These are phyloP conservation scores for Agapornis roseicollis DNA, from an alignment of 2,113 vertebrate genomes.

Conservation along the genomic window DNA sequence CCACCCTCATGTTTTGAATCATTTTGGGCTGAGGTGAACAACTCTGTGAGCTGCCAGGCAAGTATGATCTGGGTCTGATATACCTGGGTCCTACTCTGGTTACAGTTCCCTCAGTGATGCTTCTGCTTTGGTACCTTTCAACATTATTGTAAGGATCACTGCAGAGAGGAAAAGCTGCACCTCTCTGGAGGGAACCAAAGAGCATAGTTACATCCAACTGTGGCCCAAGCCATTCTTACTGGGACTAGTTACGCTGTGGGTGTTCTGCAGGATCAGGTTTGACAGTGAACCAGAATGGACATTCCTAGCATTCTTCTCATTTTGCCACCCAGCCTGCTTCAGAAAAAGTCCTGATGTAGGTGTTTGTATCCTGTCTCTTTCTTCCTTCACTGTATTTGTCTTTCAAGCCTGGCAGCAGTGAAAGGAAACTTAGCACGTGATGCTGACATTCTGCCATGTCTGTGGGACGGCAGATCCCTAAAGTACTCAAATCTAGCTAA, in stretches of 20 bases:
- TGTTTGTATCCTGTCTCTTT: slow-evolving; percentile 63
- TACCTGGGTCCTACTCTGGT: background rate
- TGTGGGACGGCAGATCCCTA: slow-evolving; percentile 21
- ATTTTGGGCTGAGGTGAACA: background rate
- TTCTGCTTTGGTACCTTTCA: background rate
- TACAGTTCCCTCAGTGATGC: background rate
- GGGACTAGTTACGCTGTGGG: slow-evolving; percentile 50
- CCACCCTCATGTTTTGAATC: background rate
- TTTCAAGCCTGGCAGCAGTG: slow-evolving; percentile 64
- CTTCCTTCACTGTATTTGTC: slow-evolving; percentile 55
- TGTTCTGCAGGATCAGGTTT: slow-evolving; percentile 45
- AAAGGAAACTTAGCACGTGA: slow-evolving; percentile 68
- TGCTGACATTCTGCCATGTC: slow-evolving; percentile 41
- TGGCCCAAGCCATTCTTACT: background rate
- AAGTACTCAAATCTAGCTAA: slow-evolving; percentile 11
- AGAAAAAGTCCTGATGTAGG: slow-evolving; percentile 61
- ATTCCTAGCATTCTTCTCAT: slow-evolving; percentile 53
- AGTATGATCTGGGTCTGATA: background rate
- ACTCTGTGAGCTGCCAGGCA: background rate
- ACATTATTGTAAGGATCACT: background rate
- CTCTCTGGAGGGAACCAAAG: background rate
- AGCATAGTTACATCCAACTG: background rate
- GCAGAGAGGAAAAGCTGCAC: background rate
- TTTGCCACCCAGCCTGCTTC: slow-evolving; percentile 63
- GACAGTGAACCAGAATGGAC: slow-evolving; percentile 41